Percentiles rank a stretch among this genome's conserved stretches.
These are phyloP conservation scores for Heliornis fulica DNA, from an alignment of 2,113 vertebrate species.

Conservation along the genomic window DNA sequence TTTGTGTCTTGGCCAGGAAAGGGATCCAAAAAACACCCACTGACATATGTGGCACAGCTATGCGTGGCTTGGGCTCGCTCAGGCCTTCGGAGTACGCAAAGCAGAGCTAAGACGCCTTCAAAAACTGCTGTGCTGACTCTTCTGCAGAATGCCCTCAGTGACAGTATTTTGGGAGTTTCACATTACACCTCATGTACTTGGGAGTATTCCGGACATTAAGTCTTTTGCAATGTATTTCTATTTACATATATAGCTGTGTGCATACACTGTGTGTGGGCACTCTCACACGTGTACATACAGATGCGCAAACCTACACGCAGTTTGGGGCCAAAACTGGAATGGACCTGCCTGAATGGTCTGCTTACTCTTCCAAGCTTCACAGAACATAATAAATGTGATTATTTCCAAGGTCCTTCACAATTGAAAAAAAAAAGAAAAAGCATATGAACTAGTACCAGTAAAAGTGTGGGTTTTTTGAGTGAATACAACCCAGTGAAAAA, in stretches of 20 bases:
- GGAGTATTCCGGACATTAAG: not conserved
- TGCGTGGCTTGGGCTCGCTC: not conserved
- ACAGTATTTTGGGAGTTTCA: conserved; percentile 15
- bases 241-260: not conserved
- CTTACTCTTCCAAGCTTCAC: not conserved
- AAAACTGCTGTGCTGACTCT: not conserved
- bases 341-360: not conserved
- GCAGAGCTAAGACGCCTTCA: not conserved
- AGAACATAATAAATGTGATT: not conserved
- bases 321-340: not conserved
- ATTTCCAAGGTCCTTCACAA: not conserved
- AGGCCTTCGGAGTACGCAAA: not conserved
- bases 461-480: not conserved
- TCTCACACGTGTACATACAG: accelerated
- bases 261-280: accelerated
- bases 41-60: not conserved
- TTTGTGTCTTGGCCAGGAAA: not conserved
- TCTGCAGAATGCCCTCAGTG: not conserved
- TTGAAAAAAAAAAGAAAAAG: not conserved
- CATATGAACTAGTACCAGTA: not conserved
- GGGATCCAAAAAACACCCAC: not conserved
- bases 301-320: not conserved
- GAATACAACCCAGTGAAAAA: not conserved
- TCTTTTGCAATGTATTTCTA: not conserved
- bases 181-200: not conserved